Percentiles rank a stretch among this genome's conserved stretches.
Conservation (phyloP, 1,140 invertebrate species). For the Anastrepha obliqua region DNA sequence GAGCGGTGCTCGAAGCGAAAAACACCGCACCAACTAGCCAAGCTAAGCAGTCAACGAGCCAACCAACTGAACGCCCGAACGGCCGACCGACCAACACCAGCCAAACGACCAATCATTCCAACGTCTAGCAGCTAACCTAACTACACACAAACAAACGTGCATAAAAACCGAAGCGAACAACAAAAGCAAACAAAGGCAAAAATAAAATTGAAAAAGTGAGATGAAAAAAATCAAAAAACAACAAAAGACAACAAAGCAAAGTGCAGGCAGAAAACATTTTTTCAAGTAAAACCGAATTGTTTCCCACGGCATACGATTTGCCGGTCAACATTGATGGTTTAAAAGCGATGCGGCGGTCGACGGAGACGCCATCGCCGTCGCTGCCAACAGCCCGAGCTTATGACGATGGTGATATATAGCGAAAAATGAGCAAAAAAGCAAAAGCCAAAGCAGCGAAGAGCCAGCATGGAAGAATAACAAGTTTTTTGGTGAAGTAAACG, state of each 20-base stretch:
- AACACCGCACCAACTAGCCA: not conserved
- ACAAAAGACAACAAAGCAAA: constrained; percentile 64
- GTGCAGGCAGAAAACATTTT: constrained; percentile 68
- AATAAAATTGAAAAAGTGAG: constrained; percentile 59
- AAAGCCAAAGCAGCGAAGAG: not conserved
- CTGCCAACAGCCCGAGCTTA: not conserved
- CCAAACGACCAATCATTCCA: constrained; percentile 45
- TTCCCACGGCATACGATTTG: constrained; percentile 75
- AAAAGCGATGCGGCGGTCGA: constrained; percentile 45
- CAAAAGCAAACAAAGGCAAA: constrained; percentile 60
- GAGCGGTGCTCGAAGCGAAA: not conserved
- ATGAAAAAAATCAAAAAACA: constrained; percentile 59
- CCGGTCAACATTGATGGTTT: constrained; percentile 66
- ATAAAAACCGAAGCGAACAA: constrained; percentile 59
- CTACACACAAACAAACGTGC: not conserved
- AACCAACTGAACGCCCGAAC: no score
- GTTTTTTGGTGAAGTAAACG: not conserved
- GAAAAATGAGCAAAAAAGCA: constrained; percentile 37
- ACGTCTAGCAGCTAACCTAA: constrained; percentile 42
- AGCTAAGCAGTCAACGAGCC: not conserved
- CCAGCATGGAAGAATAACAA: constrained; percentile 41
- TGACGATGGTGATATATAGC: constrained; percentile 55
- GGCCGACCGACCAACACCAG: not conserved
- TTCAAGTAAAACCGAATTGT: constrained; percentile 75
- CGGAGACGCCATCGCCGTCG: not conserved